Evolutionary conservation across 2,797 vertebrate species (phyloP), one percentile per base, ranked within the genome.

Genomic region (Chelonia mydas): DNA sequence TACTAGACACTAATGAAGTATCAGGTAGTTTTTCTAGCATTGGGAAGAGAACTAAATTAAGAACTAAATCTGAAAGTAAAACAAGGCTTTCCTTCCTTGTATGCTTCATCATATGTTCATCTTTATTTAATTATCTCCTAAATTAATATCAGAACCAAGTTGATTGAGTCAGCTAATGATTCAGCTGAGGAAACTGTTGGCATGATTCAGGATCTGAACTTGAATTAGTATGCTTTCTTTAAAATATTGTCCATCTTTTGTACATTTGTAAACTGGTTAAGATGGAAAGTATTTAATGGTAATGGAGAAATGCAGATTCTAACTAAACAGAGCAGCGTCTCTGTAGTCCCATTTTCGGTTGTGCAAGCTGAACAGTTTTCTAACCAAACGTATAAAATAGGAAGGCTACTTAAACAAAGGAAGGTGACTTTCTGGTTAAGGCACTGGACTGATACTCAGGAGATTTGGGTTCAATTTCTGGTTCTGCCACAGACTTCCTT

Each of bases 101-200:
- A 74, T 45, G 27, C 37, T 74, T 41, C n/a, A 78, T 81, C n/a
- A 47, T 88, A 89, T 55, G 87, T 87, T 89, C 28, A 53, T 91
- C 19, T 91, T 83, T 83, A 85, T 90, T 95, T 87, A 28, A 79
- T 92, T 91, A 55, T 87, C 53, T 87, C 53, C 25, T 74, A 37
- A 92, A 85, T 31, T 72, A 78, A 25, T 83, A 54, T 61, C 88
- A 87, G 84, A 87, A 90, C 31, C 0, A 10, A 72, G 2, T 3
- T 0, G 0, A 82, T 0, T 84, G 41, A 84, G 41, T 23, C 92
- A 81, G 47, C 50, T 31, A 41, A 51, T 85, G 72, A 81, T 85
- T 92, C 55, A 87, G 51, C 28, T 78, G 54, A n/a, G 61, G 47
- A 89, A 85, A 72, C 11, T 81, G 72, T 74, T 83, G 47, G 41